These are phyloP conservation scores for Danionella cerebrum DNA, from an alignment of 2,113 vertebrate genomes.

Conservation along the genomic window DNA sequence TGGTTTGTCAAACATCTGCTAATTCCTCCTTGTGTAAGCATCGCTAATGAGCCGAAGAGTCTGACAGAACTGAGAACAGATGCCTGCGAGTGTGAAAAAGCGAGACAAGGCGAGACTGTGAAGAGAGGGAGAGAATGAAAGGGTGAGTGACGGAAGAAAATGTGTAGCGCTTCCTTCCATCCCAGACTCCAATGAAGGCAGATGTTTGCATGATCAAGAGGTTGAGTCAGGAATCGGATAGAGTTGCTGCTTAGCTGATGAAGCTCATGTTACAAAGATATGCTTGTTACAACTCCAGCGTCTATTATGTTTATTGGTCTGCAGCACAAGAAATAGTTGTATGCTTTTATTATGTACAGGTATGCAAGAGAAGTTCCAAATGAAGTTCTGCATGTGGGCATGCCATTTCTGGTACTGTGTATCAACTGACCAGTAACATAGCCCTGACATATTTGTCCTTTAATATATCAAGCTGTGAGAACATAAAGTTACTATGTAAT, in stretches of 20 bases:
- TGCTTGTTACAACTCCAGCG: conserved; percentile 7
- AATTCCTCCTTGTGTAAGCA: conserved; percentile 11
- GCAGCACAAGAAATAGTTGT: neutral
- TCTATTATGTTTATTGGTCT: conserved; percentile 26
- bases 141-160: neutral
- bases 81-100: conserved; percentile 7
- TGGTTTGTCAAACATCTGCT: conserved; percentile 38
- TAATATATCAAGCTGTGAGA: no score
- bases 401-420: no score
- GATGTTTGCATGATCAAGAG: conserved; percentile 29
- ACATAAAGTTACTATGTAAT: no score
- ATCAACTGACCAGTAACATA: no score
- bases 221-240: conserved; percentile 17
- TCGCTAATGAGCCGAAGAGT: conserved; percentile 19
- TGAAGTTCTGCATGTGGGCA: no score
- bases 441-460: no score
- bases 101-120: conserved; percentile 6
- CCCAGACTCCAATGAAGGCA: conserved; percentile 24
- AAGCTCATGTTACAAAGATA: conserved; percentile 22
- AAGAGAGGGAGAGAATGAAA: conserved; percentile 5
- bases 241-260: conserved; percentile 16
- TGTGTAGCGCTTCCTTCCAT: neutral
- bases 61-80: conserved; percentile 29
- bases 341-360: conserved; percentile 1
- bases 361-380: no score